A percentile compares a stretch with the other conserved stretches of the same genome.
These are phyloP conservation scores for Pheosia gnoma DNA, from an alignment of 2,888 invertebrate genomes.

Conservation along the genomic window DNA sequence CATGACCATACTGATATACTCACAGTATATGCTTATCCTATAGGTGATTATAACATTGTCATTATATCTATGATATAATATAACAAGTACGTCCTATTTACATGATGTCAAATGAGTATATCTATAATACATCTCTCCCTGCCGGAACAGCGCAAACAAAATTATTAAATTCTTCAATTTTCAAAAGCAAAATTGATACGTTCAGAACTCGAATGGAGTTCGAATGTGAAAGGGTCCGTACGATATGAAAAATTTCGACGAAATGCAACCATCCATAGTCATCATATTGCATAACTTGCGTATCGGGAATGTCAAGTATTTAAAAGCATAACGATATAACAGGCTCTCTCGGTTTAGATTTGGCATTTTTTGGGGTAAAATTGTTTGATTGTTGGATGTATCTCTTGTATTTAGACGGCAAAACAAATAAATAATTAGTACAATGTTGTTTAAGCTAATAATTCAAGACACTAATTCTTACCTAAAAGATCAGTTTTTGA, in stretches of 20 bases:
- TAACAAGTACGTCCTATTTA: no score
- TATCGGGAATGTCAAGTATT: conserved; percentile 71
- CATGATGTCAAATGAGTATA: no score
- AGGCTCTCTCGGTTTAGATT: conserved; percentile 46
- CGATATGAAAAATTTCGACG: conserved; percentile 57
- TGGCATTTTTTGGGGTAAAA: conserved; percentile 51
- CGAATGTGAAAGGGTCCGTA: conserved; percentile 53
- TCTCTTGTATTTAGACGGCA: background rate
- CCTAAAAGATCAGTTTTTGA: conserved; percentile 13
- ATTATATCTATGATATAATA: no score
- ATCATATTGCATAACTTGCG: conserved; percentile 72
- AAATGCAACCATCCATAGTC: conserved; percentile 72
- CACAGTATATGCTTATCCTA: no score
- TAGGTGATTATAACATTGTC: no score
- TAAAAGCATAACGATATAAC: conserved; percentile 57
- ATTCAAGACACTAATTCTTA: no score
- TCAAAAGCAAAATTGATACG: conserved; percentile 27
- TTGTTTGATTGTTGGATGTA: background rate
- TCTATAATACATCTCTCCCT: background rate
- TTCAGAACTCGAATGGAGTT: conserved; percentile 48
- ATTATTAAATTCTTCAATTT: conserved; percentile 15
- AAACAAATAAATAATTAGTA: no score
- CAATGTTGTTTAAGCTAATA: no score
- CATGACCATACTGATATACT: no score
- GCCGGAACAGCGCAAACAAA: conserved; percentile 7